A percentile compares a stretch with the other conserved stretches of the same genome.
Conservation (phyloP, 2,888 invertebrate species). For the Pheosia gnoma region DNA sequence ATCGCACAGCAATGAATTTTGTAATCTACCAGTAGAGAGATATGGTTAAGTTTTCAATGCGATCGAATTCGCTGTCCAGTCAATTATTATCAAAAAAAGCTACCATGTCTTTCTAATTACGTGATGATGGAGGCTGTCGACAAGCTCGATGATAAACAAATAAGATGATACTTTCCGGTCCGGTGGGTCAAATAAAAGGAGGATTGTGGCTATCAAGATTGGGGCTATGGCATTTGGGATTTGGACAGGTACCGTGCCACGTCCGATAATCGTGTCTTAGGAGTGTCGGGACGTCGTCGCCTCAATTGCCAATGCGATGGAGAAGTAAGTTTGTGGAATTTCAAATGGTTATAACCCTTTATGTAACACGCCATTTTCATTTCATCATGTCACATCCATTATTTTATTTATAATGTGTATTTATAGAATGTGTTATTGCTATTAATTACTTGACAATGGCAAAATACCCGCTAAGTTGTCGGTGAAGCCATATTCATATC, state of each 20-base stretch:
- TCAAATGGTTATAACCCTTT: background rate
- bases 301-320: slow-evolving; percentile 4
- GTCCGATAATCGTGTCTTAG: background rate
- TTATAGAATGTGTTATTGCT: too few species aligned
- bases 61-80: slow-evolving; percentile 46
- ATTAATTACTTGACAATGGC: too few species aligned
- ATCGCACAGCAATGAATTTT: slow-evolving; percentile 15
- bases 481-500: too few species aligned
- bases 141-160: slow-evolving; percentile 77
- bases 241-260: slow-evolving; percentile 12
- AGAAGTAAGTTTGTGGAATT: background rate
- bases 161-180: slow-evolving; percentile 76
- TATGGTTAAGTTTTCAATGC: slow-evolving; percentile 29
- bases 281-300: slow-evolving; percentile 1
- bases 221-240: slow-evolving; percentile 43
- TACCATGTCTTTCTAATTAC: slow-evolving; percentile 77
- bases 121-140: slow-evolving; percentile 72
- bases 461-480: too few species aligned
- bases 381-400: too few species aligned
- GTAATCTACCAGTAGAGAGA: fast-evolving
- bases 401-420: too few species aligned
- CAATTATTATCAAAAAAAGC: slow-evolving; percentile 75
- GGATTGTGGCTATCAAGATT: slow-evolving; percentile 50
- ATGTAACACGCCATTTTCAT: background rate
- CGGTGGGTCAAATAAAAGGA: slow-evolving; percentile 41